A percentile compares a stretch with the other conserved stretches of the same genome.
phyloP scores from a whole-genome alignment of 1,140 invertebrate species.

The Caligus rogercresseyi region DNA sequence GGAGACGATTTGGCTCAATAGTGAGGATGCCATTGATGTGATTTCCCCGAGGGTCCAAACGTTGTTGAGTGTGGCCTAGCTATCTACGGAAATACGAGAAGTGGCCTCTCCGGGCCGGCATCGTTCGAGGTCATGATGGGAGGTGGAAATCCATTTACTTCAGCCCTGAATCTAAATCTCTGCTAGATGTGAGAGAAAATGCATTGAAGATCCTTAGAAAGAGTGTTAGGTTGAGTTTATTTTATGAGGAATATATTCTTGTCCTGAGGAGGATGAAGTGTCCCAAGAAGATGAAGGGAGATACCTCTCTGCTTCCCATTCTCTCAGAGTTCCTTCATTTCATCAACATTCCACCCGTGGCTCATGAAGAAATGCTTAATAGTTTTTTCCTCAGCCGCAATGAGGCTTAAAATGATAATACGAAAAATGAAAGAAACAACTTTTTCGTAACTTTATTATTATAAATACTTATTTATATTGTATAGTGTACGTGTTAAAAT shows the following conservation, averaged over 20 bases:
- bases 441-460: too few relatives aligned
- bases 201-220: too few relatives aligned
- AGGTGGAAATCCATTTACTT: background rate
- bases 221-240: too few relatives aligned
- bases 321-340: background rate
- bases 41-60: background rate
- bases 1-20: background rate
- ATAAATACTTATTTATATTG: too few relatives aligned
- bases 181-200: too few relatives aligned
- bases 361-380: background rate
- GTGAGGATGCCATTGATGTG: background rate
- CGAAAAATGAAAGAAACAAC: too few relatives aligned
- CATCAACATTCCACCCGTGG: background rate
- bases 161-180: too few relatives aligned
- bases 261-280: too few relatives aligned
- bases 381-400: background rate
- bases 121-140: background rate
- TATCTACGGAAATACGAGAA: background rate
- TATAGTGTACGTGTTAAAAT: too few relatives aligned
- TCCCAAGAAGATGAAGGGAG: background rate
- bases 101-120: background rate
- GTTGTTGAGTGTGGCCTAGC: background rate
- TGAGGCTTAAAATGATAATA: too few relatives aligned
- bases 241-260: too few relatives aligned
- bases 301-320: background rate